Base-by-base conservation (phyloP, 1,140 invertebrate species). In the Drosophila takahashii region DNA sequence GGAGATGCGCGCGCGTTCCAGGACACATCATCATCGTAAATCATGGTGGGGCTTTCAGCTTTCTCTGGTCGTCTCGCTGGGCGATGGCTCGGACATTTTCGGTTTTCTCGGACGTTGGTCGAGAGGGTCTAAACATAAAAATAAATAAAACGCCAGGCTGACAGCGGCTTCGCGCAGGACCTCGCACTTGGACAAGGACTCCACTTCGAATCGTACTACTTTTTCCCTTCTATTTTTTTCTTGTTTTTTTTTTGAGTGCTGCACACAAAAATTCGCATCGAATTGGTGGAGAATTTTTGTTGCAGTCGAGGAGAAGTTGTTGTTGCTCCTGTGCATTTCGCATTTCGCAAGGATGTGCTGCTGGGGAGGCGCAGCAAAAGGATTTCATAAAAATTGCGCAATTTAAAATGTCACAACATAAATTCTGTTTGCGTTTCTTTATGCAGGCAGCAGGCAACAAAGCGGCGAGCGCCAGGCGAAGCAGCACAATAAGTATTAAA, bases 371-470 rank as follows among this genome's bases (percentile, higher is more conserved):
- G 54, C 83, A 87, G 60, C 61, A 81, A 89, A 91, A 91, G 90
- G 90, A 91, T 91, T 90, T 91, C 78, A 91, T 87, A 91, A 91
- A 91, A 91, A 90, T 91, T 91, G 90, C 90, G 85, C 90, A 91
- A 90, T 91, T 91, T 91, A 91, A 91, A 91, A 91, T 91, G 90
- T 91, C 90, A 91, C 90, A 91, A 91, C 90, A 91, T 91, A 91
- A 91, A 91, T 91, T 91, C 90, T 81, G 79, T 79, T 85, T 90
- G 83, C 84, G 77, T 77, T 86, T 90, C 79, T 87, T 90, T 86
- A 81, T 90, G 86, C 86, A 85, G 29, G 29, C 8, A 60, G 62
- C 78, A 44, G 66, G n/a, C 62, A 76, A 54, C 62, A 65, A 53
- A 53, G 57, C 57, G 52, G 57, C 57, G 52, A 78, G 39, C 72